Base-by-base conservation (phyloP, 2,888 invertebrate species). In the Apotomis turbidana region DNA sequence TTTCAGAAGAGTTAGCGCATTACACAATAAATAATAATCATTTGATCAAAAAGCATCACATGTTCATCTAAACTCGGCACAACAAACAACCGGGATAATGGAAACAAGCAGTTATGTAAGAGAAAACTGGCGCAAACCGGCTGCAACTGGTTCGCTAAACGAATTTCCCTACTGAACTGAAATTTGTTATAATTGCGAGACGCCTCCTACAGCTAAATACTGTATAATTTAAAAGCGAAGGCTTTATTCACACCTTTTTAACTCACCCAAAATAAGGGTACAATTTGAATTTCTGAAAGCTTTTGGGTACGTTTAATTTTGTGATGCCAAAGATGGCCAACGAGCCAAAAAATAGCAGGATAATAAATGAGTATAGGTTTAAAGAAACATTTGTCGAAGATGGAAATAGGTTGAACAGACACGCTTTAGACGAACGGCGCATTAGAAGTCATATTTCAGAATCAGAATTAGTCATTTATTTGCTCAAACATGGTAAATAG, bases 131-230 rank as follows among this genome's bases (percentile, higher is more conserved):
- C 63, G 68, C 72, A 59, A 68, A 58, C 68, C 72, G 72, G 68
- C 15, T 68, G 44, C 63, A 72, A 72, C 63, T 58, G 68, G 72
- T 71, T 62, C 63, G 10, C 72, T 71, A 71, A 72, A 72, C 72
- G 72, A 72, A 72, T 72, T 72, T 68, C 68, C 72, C 62, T 68
- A 59, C 72, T 59, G 63, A 68, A 72, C 71, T 36, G 66, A 72
- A 68, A 72, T 72, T 72, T 68, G 72, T 68, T 68, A 68, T 72
- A 72, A 72, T 68, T 72, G 72, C 68, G 71, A 71, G 61, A 15
- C 44, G 41, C 54, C 55, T 52, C 71, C 55, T 66, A 38, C 58
- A 44, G 58, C 68, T 68, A 71, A 71, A 71, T 62, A 71, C 68
- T 68, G 68, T 52, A 66, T 71, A 68, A 71, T 71, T 71, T 67